These are phyloP conservation scores for Planococcus citri DNA, from an alignment of 1,140 invertebrate genomes.

Conservation along the genomic window DNA sequence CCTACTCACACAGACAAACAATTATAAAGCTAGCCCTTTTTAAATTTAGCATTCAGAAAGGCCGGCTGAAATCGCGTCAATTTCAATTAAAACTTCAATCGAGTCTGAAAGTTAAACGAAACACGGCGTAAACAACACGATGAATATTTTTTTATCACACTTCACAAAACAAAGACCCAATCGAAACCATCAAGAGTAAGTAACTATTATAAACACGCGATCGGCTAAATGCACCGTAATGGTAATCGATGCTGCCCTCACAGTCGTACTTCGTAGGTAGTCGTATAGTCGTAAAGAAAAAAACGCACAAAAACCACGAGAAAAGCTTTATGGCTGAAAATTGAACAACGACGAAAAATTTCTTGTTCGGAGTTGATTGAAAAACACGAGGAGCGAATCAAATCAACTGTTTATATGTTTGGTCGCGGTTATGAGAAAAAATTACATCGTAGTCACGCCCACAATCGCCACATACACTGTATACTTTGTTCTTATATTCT, in stretches of 20 bases:
- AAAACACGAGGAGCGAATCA: too few relatives aligned
- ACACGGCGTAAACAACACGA: not conserved
- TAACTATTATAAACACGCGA: not conserved
- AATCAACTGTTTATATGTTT: not conserved
- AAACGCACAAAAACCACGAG: too few relatives aligned
- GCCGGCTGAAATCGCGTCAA: not conserved
- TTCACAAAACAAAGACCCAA: not conserved
- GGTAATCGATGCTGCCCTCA: not conserved
- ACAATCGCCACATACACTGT: too few relatives aligned
- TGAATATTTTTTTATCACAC: not conserved
- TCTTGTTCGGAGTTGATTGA: not conserved
- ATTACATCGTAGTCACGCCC: not conserved
- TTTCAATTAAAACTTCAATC: constrained; percentile 4
- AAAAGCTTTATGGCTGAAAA: too few relatives aligned
- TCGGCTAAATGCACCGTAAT: not conserved
- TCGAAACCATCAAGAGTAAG: not conserved
- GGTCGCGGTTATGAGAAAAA: not conserved
- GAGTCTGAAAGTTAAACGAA: not conserved
- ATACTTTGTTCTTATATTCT: too few relatives aligned
- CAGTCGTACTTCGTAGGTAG: too few relatives aligned
- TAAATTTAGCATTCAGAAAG: too few relatives aligned
- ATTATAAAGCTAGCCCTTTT: too few relatives aligned
- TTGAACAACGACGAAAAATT: not conserved
- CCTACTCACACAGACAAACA: too few relatives aligned
- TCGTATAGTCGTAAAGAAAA: too few relatives aligned